phyloP scores from a whole-genome alignment of 2,113 vertebrate species.

The Anhinga anhinga region DNA sequence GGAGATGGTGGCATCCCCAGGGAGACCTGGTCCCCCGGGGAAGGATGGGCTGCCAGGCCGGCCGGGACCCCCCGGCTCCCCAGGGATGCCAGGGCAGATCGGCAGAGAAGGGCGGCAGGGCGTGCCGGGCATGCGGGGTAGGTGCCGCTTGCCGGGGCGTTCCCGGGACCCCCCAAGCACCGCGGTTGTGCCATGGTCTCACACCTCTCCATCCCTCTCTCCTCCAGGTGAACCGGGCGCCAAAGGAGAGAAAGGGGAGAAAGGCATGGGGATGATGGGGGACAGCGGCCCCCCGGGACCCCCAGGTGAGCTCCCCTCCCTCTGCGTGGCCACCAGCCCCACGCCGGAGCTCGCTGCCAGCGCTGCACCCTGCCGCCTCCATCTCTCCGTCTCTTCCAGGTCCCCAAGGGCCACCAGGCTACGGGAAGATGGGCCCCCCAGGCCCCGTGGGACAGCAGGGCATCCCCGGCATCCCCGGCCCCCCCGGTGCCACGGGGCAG shows the following conservation, averaged over 20 bases:
- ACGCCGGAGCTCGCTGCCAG: accelerated
- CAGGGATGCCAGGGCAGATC: constrained; percentile 87
- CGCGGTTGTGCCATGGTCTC: accelerated
- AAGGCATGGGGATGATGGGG: constrained; percentile 87
- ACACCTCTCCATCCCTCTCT: not conserved
- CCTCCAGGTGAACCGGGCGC: constrained; percentile 82
- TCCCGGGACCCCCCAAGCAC: accelerated
- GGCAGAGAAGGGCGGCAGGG: constrained; percentile 90
- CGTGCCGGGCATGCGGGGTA: constrained; percentile 83
- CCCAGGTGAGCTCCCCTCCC: constrained; percentile 78
- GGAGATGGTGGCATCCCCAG: constrained; percentile 85
- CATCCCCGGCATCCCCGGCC: constrained; percentile 89
- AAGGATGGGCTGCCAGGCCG: constrained; percentile 86
- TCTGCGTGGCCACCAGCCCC: accelerated
- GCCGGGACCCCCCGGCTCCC: constrained; percentile 81
- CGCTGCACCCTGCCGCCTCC: accelerated
- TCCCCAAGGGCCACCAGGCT: constrained; percentile 88
- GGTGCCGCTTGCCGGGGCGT: not conserved
- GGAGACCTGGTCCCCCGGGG: constrained; percentile 89
- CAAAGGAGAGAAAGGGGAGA: constrained; percentile 88
- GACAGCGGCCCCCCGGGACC: constrained; percentile 88
- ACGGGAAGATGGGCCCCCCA: constrained; percentile 90
- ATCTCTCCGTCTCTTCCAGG: constrained; percentile 67
- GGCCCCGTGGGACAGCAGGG: constrained; percentile 93
- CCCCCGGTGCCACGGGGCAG: constrained; percentile 79